Evolutionary conservation across 2,888 invertebrate genomes (phyloP).

Genomic region (Syritta pipiens): DNA sequence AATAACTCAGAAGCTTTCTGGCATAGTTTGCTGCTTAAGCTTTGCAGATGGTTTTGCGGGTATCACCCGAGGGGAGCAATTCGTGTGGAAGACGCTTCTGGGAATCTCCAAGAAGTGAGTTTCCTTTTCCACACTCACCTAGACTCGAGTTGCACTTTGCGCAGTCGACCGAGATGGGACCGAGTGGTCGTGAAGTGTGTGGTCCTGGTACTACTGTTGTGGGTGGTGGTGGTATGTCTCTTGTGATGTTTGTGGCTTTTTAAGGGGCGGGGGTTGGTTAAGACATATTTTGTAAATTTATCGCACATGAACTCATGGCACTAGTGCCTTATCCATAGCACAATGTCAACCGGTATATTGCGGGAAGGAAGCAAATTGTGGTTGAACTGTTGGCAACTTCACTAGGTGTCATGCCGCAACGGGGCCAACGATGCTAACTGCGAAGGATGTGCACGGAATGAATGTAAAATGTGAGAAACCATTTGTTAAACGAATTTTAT

Average conservation of each 20-base stretch:
- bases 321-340: neutral
- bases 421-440: constrained; percentile 48
- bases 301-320: constrained; percentile 48
- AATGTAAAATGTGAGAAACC: constrained; percentile 51
- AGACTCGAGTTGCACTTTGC: neutral
- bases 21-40: constrained; percentile 60
- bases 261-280: constrained; percentile 9
- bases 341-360: constrained; percentile 44
- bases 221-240: neutral
- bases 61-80: constrained; percentile 34
- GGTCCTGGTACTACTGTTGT: constrained; percentile 11
- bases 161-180: constrained; percentile 5
- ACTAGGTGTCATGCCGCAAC: constrained; percentile 44
- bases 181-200: too few relatives aligned
- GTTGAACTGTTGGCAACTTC: constrained; percentile 57
- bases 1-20: constrained; percentile 53
- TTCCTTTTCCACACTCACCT: constrained; percentile 21
- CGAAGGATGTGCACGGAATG: constrained; percentile 43
- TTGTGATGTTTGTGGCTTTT: constrained; percentile 28
- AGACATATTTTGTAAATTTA: constrained; percentile 57
- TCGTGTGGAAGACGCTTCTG: constrained; percentile 41
- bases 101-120: constrained; percentile 45
- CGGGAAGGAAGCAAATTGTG: constrained; percentile 37
- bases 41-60: constrained; percentile 41
- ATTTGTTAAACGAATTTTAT: constrained; percentile 49